Evolutionary conservation across 1,140 invertebrate genomes (phyloP).

Genomic region (Rhopalosiphum padi): DNA sequence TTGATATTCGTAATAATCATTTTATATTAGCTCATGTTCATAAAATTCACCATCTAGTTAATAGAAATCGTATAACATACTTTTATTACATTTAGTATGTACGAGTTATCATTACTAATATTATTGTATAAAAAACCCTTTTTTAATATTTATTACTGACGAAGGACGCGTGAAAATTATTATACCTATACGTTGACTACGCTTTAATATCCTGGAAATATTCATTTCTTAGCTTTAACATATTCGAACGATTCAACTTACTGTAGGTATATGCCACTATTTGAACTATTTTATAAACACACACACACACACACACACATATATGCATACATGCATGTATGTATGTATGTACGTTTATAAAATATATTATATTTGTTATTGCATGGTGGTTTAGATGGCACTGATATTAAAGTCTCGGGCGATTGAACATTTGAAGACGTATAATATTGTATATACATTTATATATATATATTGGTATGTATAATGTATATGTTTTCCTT

Average conservation of each 20-base stretch:
- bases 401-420: background rate
- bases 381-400: background rate
- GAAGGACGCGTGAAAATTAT: background rate
- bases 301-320: background rate
- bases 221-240: background rate
- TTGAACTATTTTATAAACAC: background rate
- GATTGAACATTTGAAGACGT: background rate
- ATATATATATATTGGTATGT: background rate
- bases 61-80: background rate
- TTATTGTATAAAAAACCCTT: background rate
- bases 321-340: background rate
- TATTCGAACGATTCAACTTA: background rate
- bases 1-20: too few relatives aligned
- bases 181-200: background rate
- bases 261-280: background rate
- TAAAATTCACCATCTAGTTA: background rate
- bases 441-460: background rate
- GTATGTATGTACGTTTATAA: background rate
- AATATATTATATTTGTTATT: slow-evolving; percentile 29
- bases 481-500: background rate
- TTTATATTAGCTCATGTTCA: too few relatives aligned
- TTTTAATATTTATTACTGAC: background rate
- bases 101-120: background rate
- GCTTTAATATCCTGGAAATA: slow-evolving; percentile 25
- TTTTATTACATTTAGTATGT: background rate